Base-by-base conservation (phyloP, 2,797 vertebrate genomes). In the Premnoplex brunnescens region DNA sequence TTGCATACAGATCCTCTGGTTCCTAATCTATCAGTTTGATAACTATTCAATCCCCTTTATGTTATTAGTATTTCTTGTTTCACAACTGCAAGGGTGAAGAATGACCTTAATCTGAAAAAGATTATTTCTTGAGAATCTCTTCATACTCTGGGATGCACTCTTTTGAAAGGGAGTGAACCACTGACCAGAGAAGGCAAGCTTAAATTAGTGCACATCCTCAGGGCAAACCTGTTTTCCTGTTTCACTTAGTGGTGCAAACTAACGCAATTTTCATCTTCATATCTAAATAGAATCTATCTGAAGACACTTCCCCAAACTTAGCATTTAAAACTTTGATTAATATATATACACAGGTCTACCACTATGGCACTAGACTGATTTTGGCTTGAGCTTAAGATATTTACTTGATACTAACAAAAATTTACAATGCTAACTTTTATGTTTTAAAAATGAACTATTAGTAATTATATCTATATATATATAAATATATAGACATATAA, bases 191-290 rank as follows among this genome's bases (percentile, higher is more conserved):
- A 84, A 97, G 79, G 56, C 54, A 95, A 95, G 34, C 28, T 88
- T 96, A 96, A 97, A 97, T 97, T 97, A 95, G 78, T 93, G 56
- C 49, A 71, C 80, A 71, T 95, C 90, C 91, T 93, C 60, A 89
- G 96, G 95, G 96, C 77, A 97, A 95, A 95, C 46, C 32, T 96
- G 87, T 94, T 89, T 78, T 88, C 46, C 36, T 80, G 48, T 63
- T 89, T 95, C 62, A 90, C 80, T 95, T 93, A 85, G 79, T 71
- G 49, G 85, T 96, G 39, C 90, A 95, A 92, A 87, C 85, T 93
- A 94, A 96, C 59, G 48, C 71, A 48, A 18, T 94, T 94, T 96
- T 71, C 19, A 58, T 73, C 81, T 68, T 91, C 54, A 83, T 83
- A 84, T 89, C 58, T 91, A 85, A 95, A 76, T 54, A 81, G 15